Evolutionary conservation across 2,113 vertebrate genomes (phyloP), one percentile per base, ranked within the genome.

Genomic region (Centrocercus urophasianus): DNA sequence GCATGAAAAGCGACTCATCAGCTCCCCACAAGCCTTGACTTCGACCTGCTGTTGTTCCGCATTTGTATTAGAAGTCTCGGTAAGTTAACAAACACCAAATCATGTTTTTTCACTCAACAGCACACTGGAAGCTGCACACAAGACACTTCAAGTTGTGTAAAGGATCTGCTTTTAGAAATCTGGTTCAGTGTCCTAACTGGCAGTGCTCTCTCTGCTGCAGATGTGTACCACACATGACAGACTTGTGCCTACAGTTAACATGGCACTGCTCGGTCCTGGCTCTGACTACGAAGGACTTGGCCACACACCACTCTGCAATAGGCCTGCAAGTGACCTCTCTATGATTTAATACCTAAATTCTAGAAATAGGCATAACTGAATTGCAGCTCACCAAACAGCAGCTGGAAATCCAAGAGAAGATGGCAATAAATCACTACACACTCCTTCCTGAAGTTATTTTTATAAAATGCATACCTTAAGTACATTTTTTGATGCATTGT

Each of bases 221-320:
- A 5, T 1, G 4, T 0, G 0, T 34, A 47, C 6, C n/a, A 24
- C 0, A 1, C 11, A 43, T 0, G 18, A 21, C 25, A 86, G 61
- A 25, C 47, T 54, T 20, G 5, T 18, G 8, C 40, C 30, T 45
- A 52, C 74, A 25, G 24, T 13, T 8, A 20, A 34, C 18, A 32
- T 30, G 1, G 7, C 21, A 10, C 28, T 48, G 50, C 57, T 77
- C 13, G n/a, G 50, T 19, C 38, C 78, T 48, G 60, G 56, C 43
- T 69, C 85, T 52, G 48, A 43, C 47, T 57, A 30, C 34, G 43
- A 67, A 43, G 28, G 43, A 36, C 11, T 54, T 15, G 0, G 13
- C 11, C 22, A 28, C 21, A 22, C 22, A 22, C 20, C n/a, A 28
- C 36, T 30, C 72, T 66, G 54, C 21, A 30, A 48, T 8, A 57